Base-by-base conservation (phyloP, 2,888 invertebrate genomes). In the Branchinecta sandiegonensis region DNA sequence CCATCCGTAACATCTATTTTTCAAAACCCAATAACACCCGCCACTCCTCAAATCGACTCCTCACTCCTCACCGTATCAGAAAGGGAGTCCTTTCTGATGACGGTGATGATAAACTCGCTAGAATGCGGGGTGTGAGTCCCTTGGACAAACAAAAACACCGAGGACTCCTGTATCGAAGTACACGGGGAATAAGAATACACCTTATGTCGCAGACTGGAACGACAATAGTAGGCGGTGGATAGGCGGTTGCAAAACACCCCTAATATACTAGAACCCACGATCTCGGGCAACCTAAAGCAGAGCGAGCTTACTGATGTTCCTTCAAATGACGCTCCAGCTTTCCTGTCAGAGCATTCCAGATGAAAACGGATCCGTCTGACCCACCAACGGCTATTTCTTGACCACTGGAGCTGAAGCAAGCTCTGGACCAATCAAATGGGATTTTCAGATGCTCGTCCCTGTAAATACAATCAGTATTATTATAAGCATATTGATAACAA, bases 381-480 rank as follows among this genome's bases (percentile, higher is more conserved):
- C 93, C 92, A 48, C 99, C 99, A 67, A 90, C 94, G 9, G 93
- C 87, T 66, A 93, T 85, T 78, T 91, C 88, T 72, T 88, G 85
- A 9, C 88, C 91, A 77, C 90, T 90, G 48, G 93, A 91, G 74
- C 94, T 94, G 79, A 95, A 94, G 67, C 88, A 86, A 13, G 94
- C 94, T 74, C 95, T 83, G 47, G 92, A 85, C 87, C 90, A 95
- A 81, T 97, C 96, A 80, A 90, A 92, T 71, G 91, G 90, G 71
- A 95, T 89, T 81, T 93, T 93, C 80, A 97, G 97, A 70, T 89
- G 88, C 75, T 97, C 96, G 77, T 90, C 89, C 78, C 95, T 95
- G 81, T 65, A 81, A 81, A 73, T 72, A 37, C 37, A 37, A 37
- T 6, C 6, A 37, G 37, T 37, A 37, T 37, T 23, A 23, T 3